phyloP scores from a whole-genome alignment of 2,888 invertebrate genomes.

The Andrena praecox region DNA sequence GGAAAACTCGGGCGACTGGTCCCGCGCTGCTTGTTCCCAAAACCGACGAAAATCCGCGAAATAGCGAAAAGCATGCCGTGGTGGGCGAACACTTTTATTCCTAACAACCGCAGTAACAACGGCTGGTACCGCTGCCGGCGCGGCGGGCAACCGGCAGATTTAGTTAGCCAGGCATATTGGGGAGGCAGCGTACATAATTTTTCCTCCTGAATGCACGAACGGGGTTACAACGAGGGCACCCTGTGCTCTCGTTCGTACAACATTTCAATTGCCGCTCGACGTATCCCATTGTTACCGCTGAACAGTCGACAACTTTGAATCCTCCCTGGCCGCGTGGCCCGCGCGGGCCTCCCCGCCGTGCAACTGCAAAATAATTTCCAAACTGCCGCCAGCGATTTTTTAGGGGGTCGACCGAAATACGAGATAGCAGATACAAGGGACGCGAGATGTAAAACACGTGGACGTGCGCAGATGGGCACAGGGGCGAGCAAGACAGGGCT shows the following conservation, averaged over 20 bases:
- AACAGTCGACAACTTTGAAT: conserved; percentile 22
- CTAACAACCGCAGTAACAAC: conserved; percentile 7
- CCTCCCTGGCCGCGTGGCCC: background rate
- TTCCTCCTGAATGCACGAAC: conserved; percentile 17
- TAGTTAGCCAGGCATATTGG: conserved; percentile 40
- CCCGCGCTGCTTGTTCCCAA: background rate
- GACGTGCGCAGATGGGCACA: conserved; percentile 5
- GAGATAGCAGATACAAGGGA: no score
- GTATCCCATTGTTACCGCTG: conserved; percentile 34
- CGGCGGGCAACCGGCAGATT: conserved; percentile 23
- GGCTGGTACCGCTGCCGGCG: background rate
- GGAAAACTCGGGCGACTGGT: background rate
- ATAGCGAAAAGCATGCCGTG: background rate
- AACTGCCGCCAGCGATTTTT: conserved; percentile 29
- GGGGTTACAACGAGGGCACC: conserved; percentile 22
- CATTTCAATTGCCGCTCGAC: conserved; percentile 45
- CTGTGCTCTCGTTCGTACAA: conserved; percentile 7
- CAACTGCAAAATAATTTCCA: conserved; percentile 45
- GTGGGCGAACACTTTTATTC: conserved; percentile 4
- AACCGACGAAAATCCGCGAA: background rate
- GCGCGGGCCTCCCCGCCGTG: background rate
- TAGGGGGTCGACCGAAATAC: background rate
- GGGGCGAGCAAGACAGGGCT: conserved; percentile 28
- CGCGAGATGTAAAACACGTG: conserved; percentile 21
- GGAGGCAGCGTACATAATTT: conserved; percentile 14